Evolutionary conservation across 2,113 vertebrate genomes (phyloP).

Genomic region (Gymnobelideus leadbeateri): DNA sequence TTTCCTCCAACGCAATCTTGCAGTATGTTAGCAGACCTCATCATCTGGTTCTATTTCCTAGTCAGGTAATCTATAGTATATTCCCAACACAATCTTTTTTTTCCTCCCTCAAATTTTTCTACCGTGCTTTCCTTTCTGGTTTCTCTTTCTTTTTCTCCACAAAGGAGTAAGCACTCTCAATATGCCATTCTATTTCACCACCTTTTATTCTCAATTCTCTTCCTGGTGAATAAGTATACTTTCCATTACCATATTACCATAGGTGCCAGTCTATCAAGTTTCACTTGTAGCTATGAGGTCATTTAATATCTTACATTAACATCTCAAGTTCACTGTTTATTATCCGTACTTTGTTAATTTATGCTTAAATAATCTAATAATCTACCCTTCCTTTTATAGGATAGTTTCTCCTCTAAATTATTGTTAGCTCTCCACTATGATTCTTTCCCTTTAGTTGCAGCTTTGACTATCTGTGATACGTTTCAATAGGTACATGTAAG

Average conservation of each 20-base stretch:
- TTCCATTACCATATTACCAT: not conserved
- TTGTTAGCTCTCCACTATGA: not conserved
- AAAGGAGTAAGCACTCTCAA: not conserved
- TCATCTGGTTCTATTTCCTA: too few relatives aligned
- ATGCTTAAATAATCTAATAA: not conserved
- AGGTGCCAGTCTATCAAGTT: too few relatives aligned
- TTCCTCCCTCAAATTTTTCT: not conserved
- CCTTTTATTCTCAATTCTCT: not conserved
- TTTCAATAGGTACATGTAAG: not conserved
- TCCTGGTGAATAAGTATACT: not conserved
- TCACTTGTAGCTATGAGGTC: too few relatives aligned
- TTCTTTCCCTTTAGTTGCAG: not conserved
- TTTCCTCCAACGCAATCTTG: not conserved
- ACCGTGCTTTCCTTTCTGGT: not conserved
- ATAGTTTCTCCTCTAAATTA: not conserved
- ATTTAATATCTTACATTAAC: not conserved
- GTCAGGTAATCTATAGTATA: not conserved
- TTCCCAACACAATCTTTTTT: not conserved
- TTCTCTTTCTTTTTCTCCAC: not conserved
- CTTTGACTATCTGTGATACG: not conserved
- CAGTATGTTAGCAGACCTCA: not conserved
- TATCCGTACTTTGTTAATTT: not conserved
- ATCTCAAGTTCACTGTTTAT: not conserved
- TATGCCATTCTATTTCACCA: not conserved
- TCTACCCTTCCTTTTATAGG: not conserved